These are phyloP conservation scores for Pygmarrhopalites habei DNA, from an alignment of 1,140 invertebrate species.

Conservation along the genomic window DNA sequence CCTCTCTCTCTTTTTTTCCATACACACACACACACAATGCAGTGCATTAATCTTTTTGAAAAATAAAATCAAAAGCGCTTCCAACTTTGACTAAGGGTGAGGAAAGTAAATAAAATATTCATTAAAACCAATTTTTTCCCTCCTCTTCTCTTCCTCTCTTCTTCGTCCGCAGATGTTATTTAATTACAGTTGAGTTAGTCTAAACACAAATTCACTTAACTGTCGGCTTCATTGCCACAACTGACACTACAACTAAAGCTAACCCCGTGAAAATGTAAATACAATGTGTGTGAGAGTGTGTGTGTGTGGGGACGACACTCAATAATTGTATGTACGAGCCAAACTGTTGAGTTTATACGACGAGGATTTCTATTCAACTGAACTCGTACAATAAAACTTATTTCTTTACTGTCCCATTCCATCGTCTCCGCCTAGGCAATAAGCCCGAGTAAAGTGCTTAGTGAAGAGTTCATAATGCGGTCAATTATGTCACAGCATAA, in stretches of 20 bases:
- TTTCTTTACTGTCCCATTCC: no score
- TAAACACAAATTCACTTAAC: conserved; percentile 13
- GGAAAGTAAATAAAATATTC: conserved; percentile 7
- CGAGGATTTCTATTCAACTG: no score
- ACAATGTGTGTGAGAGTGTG: not conserved
- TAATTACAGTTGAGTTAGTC: conserved; percentile 10
- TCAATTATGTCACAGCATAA: conserved; percentile 11
- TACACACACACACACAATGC: no score
- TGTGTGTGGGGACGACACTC: not conserved
- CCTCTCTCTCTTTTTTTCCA: no score
- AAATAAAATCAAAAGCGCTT: no score
- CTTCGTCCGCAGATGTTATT: conserved; percentile 12
- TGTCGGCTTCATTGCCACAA: not conserved
- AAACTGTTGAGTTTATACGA: no score
- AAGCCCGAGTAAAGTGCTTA: conserved; percentile 4
- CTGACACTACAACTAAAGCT: not conserved
- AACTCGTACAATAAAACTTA: no score
- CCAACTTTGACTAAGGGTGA: not conserved
- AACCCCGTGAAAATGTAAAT: not conserved
- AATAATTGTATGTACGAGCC: no score
- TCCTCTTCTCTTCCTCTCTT: no score
- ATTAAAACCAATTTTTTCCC: no score
- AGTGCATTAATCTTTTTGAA: no score
- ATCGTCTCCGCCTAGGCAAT: no score
- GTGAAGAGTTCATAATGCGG: conserved; percentile 15